phyloP scores from a whole-genome alignment of 2,113 vertebrate genomes.

The Theropithecus gelada region DNA sequence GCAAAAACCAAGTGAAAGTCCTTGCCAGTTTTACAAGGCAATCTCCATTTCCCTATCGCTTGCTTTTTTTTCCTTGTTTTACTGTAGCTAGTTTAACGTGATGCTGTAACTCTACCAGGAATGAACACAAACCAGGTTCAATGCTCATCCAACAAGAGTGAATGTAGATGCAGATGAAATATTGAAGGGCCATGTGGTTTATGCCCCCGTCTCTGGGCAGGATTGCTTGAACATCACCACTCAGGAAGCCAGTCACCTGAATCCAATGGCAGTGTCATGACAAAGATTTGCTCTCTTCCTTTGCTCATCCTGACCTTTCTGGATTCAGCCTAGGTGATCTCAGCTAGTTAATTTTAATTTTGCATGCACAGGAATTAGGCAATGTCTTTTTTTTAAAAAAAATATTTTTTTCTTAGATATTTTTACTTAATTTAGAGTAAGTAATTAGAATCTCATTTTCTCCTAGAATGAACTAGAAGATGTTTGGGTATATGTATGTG shows the following conservation, averaged over 20 bases:
- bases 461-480: constrained; percentile 29
- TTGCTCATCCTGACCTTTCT: background rate
- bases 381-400: background rate
- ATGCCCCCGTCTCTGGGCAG: background rate
- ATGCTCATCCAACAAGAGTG: background rate
- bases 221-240: background rate
- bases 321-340: background rate
- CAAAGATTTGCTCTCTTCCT: background rate
- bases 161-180: background rate
- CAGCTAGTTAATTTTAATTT: constrained; percentile 42
- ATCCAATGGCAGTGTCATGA: background rate
- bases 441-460: constrained; percentile 54
- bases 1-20: constrained; percentile 42
- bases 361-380: constrained; percentile 44
- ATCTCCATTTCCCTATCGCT: constrained; percentile 47
- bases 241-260: background rate
- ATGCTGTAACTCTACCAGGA: constrained; percentile 58
- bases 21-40: constrained; percentile 75
- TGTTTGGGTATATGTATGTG: background rate
- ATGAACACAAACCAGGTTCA: background rate
- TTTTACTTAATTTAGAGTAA: constrained; percentile 56
- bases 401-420: constrained; percentile 19
- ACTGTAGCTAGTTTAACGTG: background rate
- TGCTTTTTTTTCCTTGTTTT: background rate
- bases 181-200: background rate